Base-by-base conservation (phyloP, 1,140 invertebrate species). In the Drosophila rhopaloa region DNA sequence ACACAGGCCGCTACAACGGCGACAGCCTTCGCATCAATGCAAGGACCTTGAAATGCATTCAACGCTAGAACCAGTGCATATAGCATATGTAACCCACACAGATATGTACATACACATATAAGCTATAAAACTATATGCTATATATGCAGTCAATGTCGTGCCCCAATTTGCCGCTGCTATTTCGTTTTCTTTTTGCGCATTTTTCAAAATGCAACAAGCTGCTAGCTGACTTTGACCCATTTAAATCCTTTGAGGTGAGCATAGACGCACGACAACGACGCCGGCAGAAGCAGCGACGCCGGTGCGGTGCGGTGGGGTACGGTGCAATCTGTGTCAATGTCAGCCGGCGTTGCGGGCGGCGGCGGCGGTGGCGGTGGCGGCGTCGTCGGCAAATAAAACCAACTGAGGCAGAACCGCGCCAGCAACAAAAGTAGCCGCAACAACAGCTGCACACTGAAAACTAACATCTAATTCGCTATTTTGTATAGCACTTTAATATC, bases 191-290 rank as follows among this genome's bases (percentile, higher is more conserved):
- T 78, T 81, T 79, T 85, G 82, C 82, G 58, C 77, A 77, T 43
- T 68, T 68, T 53, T 66, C 40, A 75, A 70, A 75, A 67, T 76
- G 81, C 81, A 89, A 89, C 84, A 89, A 89, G 84, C 84, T 75
- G 37, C 67, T 50, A 37, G 84, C 77, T 90, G 85, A 90, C 84
- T 84, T 89, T 89, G 84, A 89, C 84, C 84, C 59, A 89, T 89
- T 89, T 89, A 90, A 81, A 90, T 89, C 84, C 84, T 88, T 89
- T 84, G 85, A 79, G 79, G 83, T 79, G 74, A 79, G 57, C 83
- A 88, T 88, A 88, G 83, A 84, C 68, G 67, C 55, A 54, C 50
- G 60, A 54, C 66, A 50, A 13, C 55, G 48, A 5, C 46, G 40
- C 47, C 80, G 53, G 8, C 73, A 50, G 43, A 40, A 46, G 13